These are phyloP conservation scores for Papilio aristodemus DNA, from an alignment of 1,140 invertebrate genomes.

Conservation along the genomic window DNA sequence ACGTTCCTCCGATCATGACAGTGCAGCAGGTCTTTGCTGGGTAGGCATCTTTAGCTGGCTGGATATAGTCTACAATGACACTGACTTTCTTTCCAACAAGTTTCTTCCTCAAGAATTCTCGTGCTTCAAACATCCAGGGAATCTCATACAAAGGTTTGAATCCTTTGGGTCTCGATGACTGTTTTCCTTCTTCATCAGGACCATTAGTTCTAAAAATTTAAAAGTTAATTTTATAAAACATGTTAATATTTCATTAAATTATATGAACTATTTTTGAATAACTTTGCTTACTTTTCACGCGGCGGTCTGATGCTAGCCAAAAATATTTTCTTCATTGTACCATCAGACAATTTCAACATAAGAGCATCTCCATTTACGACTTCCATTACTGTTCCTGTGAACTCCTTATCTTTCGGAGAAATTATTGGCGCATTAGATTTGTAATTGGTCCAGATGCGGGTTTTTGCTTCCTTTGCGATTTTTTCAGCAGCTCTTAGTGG, in stretches of 20 bases:
- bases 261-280: background rate
- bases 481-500: conserved; percentile 92
- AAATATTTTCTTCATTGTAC: conserved; percentile 94
- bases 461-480: conserved; percentile 91
- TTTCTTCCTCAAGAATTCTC: conserved; percentile 98
- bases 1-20: conserved; percentile 90
- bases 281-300: conserved; percentile 81
- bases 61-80: conserved; percentile 97
- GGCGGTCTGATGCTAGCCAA: conserved; percentile 97
- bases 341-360: conserved; percentile 90
- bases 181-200: conserved; percentile 84
- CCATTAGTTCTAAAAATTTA: conserved; percentile 49
- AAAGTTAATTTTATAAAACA: conserved; percentile 3
- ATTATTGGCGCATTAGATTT: conserved; percentile 84
- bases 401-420: conserved; percentile 90
- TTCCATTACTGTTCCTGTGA: conserved; percentile 93
- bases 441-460: conserved; percentile 95
- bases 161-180: conserved; percentile 82
- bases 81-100: conserved; percentile 97
- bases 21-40: conserved; percentile 98
- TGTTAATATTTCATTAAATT: background rate
- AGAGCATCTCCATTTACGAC: conserved; percentile 97
- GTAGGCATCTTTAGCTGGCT: conserved; percentile 94
- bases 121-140: conserved; percentile 98
- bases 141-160: conserved; percentile 95